phyloP scores from a whole-genome alignment of 2,888 invertebrate genomes.

The Sepiola atlantica region DNA sequence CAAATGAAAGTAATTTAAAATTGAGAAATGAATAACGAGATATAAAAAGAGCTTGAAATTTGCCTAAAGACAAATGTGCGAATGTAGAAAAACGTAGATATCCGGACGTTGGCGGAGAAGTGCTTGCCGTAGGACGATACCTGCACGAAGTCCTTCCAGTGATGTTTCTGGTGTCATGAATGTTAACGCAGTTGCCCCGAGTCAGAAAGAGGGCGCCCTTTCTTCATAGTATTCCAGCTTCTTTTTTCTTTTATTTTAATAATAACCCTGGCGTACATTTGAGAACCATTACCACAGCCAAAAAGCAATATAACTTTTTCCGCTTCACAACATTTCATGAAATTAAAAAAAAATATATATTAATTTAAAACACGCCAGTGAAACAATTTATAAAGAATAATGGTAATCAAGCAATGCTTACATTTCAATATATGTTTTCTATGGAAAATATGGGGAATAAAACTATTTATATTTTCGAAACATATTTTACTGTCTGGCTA shows the following conservation, averaged over 20 bases:
- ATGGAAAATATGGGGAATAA: too few relatives aligned
- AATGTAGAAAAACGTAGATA: constrained; percentile 2
- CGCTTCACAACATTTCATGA: background rate
- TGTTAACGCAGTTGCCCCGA: background rate
- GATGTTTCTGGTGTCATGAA: background rate
- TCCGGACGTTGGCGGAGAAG: background rate
- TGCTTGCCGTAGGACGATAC: constrained; percentile 32
- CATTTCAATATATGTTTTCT: too few relatives aligned
- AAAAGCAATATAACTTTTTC: background rate
- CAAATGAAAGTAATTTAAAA: background rate
- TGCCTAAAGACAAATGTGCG: background rate
- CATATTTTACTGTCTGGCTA: background rate
- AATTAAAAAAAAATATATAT: background rate
- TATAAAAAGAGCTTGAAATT: background rate
- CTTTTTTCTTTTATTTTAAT: too few relatives aligned
- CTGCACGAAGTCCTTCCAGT: constrained; percentile 10
- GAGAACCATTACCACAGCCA: background rate
- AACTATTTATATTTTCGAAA: too few relatives aligned
- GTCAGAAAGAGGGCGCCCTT: background rate
- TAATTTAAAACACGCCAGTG: background rate
- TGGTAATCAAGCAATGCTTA: too few relatives aligned
- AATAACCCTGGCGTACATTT: background rate
- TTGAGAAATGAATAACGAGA: background rate
- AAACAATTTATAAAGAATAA: background rate
- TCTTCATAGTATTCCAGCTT: background rate